phyloP scores from a whole-genome alignment of 2,797 vertebrate genomes.

The Ataeniobius toweri region DNA sequence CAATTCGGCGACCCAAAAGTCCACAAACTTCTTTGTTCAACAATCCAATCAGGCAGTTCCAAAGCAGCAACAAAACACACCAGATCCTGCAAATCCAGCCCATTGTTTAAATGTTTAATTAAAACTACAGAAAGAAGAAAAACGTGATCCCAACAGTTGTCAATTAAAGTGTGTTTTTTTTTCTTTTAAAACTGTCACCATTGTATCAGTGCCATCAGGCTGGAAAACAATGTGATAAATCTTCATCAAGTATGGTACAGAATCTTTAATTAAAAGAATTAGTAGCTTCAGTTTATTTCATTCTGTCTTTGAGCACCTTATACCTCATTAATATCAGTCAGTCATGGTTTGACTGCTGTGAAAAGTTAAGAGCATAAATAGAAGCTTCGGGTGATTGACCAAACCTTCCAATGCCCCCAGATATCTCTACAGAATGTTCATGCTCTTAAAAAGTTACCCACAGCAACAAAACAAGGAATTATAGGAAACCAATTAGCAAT shows the following conservation, averaged over 20 bases:
- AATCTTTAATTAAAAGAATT: neutral
- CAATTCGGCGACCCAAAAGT: too few species aligned
- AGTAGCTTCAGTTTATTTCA: neutral
- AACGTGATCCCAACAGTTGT: neutral
- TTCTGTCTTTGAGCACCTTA: neutral
- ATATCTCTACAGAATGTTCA: neutral
- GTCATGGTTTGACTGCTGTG: neutral
- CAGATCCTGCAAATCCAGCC: neutral
- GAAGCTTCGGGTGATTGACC: neutral
- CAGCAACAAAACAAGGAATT: constrained; percentile 15
- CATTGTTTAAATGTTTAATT: neutral
- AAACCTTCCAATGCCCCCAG: neutral
- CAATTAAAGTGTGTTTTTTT: neutral
- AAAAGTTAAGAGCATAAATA: neutral
- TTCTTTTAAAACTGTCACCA: neutral
- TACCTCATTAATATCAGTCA: neutral
- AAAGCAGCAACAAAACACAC: neutral
- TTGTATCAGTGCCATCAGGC: neutral
- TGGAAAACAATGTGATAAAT: neutral
- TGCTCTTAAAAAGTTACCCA: neutral
- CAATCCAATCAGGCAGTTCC: neutral
- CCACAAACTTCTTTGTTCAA: neutral
- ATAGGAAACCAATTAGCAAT: constrained; percentile 36
- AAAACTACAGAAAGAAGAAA: neutral
- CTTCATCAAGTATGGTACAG: neutral